These are phyloP conservation scores for Zygothrica quintamaculata DNA, from an alignment of 2,888 invertebrate genomes.

Conservation along the genomic window DNA sequence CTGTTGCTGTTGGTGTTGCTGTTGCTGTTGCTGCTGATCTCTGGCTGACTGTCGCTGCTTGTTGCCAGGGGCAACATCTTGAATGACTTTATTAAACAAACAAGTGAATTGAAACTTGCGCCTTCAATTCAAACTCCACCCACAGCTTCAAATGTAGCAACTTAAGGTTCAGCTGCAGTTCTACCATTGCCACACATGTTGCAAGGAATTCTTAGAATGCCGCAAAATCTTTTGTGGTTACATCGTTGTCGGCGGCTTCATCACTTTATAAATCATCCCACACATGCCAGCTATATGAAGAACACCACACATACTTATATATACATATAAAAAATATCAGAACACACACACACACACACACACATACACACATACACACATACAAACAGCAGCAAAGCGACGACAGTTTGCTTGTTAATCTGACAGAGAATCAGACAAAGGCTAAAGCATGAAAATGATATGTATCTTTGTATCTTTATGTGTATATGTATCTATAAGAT, in stretches of 20 bases:
- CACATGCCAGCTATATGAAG: not conserved
- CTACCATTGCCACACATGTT: slow-evolving; percentile 60
- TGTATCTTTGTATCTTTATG: slow-evolving; percentile 51
- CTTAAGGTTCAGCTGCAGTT: no score
- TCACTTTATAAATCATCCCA: slow-evolving; percentile 74
- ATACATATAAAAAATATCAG: no score
- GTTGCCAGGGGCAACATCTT: slow-evolving; percentile 29
- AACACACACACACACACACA: slow-evolving; percentile 8
- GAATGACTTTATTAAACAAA: slow-evolving; percentile 67
- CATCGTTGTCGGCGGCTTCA: slow-evolving; percentile 24
- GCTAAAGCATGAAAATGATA: slow-evolving; percentile 46
- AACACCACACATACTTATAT: no score
- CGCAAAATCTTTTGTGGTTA: slow-evolving; percentile 54
- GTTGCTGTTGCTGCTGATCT: not conserved
- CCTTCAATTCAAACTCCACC: not conserved
- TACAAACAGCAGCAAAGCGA: no score
- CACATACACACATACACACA: not conserved
- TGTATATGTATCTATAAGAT: slow-evolving; percentile 53
- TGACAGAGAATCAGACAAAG: slow-evolving; percentile 67
- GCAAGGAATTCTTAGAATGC: slow-evolving; percentile 67
- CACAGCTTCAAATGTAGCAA: not conserved
- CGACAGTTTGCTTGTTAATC: slow-evolving; percentile 68
- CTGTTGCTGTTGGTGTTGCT: no score
- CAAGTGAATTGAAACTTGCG: slow-evolving; percentile 22
- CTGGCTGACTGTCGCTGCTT: not conserved